These are phyloP conservation scores for Paraplagusia blochii DNA, from an alignment of 2,113 vertebrate genomes.

Conservation along the genomic window DNA sequence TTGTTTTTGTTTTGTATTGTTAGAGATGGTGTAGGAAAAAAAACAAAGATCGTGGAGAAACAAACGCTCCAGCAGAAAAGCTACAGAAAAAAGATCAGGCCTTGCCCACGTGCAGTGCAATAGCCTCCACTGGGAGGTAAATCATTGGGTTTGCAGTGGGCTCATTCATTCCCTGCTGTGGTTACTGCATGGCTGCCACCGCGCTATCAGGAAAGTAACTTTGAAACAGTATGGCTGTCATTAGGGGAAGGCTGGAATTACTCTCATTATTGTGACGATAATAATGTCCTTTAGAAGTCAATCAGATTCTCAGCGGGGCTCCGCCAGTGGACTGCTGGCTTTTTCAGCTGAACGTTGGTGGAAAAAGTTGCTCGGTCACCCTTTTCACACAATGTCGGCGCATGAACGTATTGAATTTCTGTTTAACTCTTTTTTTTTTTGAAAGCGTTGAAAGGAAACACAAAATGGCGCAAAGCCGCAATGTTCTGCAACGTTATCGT, in stretches of 20 bases:
- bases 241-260: slow-evolving; percentile 50
- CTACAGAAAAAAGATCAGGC: slow-evolving; percentile 43
- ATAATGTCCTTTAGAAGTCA: slow-evolving; percentile 62
- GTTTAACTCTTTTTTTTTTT: too few relatives aligned
- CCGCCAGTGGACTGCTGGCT: slow-evolving; percentile 29
- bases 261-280: slow-evolving; percentile 59
- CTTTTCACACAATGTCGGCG: background rate
- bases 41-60: too few relatives aligned
- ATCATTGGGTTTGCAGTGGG: slow-evolving; percentile 61
- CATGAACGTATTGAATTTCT: too few relatives aligned
- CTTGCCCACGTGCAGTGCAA: slow-evolving; percentile 13
- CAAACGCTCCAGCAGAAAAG: slow-evolving; percentile 6
- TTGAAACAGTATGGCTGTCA: slow-evolving; percentile 55
- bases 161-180: slow-evolving; percentile 49
- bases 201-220: slow-evolving; percentile 31
- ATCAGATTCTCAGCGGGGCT: slow-evolving; percentile 64
- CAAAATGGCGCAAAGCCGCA: background rate
- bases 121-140: slow-evolving; percentile 50
- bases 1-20: too few relatives aligned
- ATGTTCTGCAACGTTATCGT: background rate
- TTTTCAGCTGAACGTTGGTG: background rate
- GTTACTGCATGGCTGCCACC: slow-evolving; percentile 37
- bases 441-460: slow-evolving; percentile 8
- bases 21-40: too few relatives aligned
- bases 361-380: slow-evolving; percentile 2